Percentiles rank a stretch among this genome's conserved stretches.
Conservation (phyloP, 2,797 vertebrate species). For the Pampus argenteus region DNA sequence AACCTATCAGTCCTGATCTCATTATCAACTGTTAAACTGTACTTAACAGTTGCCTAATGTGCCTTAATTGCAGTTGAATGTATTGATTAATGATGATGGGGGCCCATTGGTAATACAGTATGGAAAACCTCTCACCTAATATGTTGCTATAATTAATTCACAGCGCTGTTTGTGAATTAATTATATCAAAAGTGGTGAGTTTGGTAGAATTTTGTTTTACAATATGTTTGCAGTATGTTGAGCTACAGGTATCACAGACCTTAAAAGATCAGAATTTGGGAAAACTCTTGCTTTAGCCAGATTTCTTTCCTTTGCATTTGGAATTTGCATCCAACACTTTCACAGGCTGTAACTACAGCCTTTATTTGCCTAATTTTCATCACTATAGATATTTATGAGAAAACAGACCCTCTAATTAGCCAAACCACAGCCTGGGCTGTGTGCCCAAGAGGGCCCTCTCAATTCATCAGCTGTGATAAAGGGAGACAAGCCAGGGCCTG, state of each 20-base stretch:
- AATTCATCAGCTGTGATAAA: constrained; percentile 78
- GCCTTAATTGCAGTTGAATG: constrained; percentile 57
- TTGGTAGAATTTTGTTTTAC: neutral
- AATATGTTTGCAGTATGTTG: neutral
- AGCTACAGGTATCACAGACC: neutral
- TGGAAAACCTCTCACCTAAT: neutral
- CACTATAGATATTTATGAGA: constrained; percentile 82
- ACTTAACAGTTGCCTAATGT: constrained; percentile 67
- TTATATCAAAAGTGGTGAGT: neutral
- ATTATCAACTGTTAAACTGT: constrained; percentile 70
- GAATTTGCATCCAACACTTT: constrained; percentile 64
- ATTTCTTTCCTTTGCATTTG: constrained; percentile 15
- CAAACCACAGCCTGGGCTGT: constrained; percentile 75
- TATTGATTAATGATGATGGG: constrained; percentile 23
- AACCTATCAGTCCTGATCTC: constrained; percentile 74
- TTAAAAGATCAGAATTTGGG: neutral
- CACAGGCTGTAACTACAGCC: constrained; percentile 60
- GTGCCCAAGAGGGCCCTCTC: constrained; percentile 80
- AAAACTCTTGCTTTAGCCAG: neutral
- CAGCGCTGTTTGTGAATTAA: neutral
- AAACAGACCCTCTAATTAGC: constrained; percentile 82
- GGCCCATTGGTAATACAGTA: neutral
- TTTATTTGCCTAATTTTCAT: constrained; percentile 79
- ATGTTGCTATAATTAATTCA: too few relatives aligned
- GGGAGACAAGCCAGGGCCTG: constrained; percentile 78